Conservation (phyloP, 2,113 vertebrate genomes). For the Chrysochloris asiatica region DNA sequence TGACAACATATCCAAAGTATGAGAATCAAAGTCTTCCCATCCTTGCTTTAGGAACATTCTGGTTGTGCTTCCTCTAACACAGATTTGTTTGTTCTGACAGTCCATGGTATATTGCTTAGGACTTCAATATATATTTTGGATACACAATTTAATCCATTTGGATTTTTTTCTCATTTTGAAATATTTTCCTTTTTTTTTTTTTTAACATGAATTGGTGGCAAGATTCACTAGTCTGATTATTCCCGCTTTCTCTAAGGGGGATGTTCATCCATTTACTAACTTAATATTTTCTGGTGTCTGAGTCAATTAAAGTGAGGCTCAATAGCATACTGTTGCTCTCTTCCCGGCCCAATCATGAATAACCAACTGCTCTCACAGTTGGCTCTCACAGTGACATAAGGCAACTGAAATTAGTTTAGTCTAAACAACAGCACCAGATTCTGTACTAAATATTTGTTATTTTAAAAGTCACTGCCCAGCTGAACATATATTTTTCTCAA, state of each 20-base stretch:
- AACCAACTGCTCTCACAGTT: not conserved
- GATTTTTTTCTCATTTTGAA: not conserved
- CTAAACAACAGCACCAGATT: not conserved
- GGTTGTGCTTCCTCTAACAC: too few relatives aligned
- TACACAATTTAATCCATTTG: not conserved
- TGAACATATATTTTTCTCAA: not conserved
- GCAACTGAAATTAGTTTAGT: not conserved
- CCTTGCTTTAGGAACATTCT: too few relatives aligned
- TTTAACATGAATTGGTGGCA: not conserved
- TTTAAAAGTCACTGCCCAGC: not conserved
- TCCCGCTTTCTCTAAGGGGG: not conserved
- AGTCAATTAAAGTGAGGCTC: not conserved
- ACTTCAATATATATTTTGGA: too few relatives aligned
- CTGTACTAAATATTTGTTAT: not conserved
- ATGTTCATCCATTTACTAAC: not conserved
- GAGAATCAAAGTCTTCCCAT: too few relatives aligned
- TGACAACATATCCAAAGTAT: too few relatives aligned
- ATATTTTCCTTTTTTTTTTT: not conserved
- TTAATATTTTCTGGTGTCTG: not conserved
- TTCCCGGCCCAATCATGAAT: too few relatives aligned
- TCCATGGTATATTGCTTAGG: too few relatives aligned
- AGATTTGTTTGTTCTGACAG: too few relatives aligned
- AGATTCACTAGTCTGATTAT: not conserved
- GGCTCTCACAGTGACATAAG: not conserved
- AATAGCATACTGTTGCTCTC: not conserved